Base-by-base conservation (phyloP, 2,888 invertebrate species). In the Agrotis clavis region DNA sequence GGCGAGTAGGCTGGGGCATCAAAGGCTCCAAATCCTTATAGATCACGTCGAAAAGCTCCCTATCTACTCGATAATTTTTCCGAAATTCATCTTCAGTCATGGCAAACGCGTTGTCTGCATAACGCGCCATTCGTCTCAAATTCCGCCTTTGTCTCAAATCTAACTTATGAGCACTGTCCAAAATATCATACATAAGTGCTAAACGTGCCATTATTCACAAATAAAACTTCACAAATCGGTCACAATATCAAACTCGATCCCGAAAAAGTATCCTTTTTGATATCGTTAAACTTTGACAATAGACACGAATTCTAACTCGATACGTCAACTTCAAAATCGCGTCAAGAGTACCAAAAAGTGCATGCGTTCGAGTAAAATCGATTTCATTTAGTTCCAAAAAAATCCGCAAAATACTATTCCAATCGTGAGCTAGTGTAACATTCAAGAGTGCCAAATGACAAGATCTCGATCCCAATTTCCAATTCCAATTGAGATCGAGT, bases 1-100 rank as follows among this genome's bases (percentile, higher is more conserved):
- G 59, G 3, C 59, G 59, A 59, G 59, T 59, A 59, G 59, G 59
- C 35, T 59, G 59, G 41, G 35, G 59, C 19, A 59, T 59, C 35
- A 59, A 41, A 19, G 59, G 59, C 35, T 59, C 59, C 35, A 59
- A 41, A 35, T 59, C 59, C 35, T 35, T 59, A 16, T 59, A 59
- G 1, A 59, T 59, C 14, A 14, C 19, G 35, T 59, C 35, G 19
- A 59, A 59, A 41, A 59, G 59, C 41, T 59, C 19, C 41, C 18
- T 9, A 57, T n/a, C 9, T 19, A 59, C 51, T 41, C 59, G 19
- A 9, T 60, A 60, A 19, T 60, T 60, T 16, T 41, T 41, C 19
- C 9, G 7, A 60, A 60, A 60, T 6, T 60, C 41, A 19, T 60
- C 19, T 4, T 60, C 59, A 41, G 59, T 60, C 59, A 19, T 60